Evolutionary conservation across 2,797 vertebrate species (phyloP).

Genomic region (Paramormyrops hopkinsi): DNA sequence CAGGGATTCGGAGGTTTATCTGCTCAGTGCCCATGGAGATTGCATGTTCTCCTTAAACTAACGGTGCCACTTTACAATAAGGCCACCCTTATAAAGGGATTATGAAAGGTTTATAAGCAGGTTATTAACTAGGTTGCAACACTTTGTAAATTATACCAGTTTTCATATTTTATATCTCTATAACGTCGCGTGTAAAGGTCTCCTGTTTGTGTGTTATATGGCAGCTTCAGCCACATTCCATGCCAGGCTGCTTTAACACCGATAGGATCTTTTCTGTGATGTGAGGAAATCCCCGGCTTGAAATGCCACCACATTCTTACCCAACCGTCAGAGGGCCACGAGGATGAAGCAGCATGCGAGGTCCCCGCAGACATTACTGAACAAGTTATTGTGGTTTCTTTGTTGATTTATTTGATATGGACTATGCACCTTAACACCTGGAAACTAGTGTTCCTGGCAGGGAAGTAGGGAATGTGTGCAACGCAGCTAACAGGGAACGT

Average conservation of each 20-base stretch:
- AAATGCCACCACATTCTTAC: not conserved
- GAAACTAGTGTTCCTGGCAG: too few species aligned
- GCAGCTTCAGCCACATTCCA: not conserved
- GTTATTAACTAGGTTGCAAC: too few species aligned
- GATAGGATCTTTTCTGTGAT: not conserved
- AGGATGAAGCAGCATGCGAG: not conserved
- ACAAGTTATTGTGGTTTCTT: not conserved
- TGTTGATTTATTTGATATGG: not conserved
- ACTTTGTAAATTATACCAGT: too few species aligned
- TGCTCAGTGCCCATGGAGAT: not conserved
- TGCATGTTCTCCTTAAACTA: not conserved
- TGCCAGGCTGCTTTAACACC: not conserved
- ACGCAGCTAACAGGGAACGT: not conserved
- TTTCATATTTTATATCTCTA: too few species aligned
- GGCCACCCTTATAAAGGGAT: too few species aligned
- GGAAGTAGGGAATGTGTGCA: too few species aligned
- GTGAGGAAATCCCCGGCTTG: not conserved
- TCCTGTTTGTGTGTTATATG: too few species aligned
- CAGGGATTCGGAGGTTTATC: not conserved
- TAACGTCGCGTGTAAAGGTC: too few species aligned
- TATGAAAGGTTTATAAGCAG: too few species aligned
- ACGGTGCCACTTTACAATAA: too few species aligned
- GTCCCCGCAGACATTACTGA: not conserved
- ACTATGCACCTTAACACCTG: not conserved
- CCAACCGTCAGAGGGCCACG: not conserved